Base-by-base conservation (phyloP, 2,113 vertebrate genomes). In the Megatriorchis doriae region DNA sequence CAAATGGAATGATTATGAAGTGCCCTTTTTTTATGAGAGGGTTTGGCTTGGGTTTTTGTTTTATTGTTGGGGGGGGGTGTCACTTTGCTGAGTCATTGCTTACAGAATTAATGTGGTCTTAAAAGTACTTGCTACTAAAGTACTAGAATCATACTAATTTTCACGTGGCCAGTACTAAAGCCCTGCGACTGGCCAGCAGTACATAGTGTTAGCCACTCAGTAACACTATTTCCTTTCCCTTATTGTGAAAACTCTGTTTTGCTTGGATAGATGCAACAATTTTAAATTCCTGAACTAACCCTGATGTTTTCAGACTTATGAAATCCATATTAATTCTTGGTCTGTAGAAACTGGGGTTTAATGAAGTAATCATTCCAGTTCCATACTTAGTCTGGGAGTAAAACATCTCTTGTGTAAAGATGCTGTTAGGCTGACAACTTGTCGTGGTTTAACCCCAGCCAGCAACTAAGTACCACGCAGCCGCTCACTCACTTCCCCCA, bases 201-300 rank as follows among this genome's bases (percentile, higher is more conserved):
- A 16, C 72, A 31, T 42, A 53, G 47, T 3, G 47, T 23, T 61
- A 68, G 23, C 84, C 0, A 0, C 81, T 91, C 94, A 95, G 85
- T 88, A 94, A 78, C 61, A 65, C 6, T 17, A 73, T 94, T 97
- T 98, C 70, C 56, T 97, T 96, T 97, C 96, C 88, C 92, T 97
- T 95, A 72, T 87, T 97, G 96, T 96, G 86, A 97, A 93, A 96
- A 96, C 90, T 90, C 96, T 97, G 85, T 97, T 98, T 98, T 97
- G 72, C 92, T 98, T 98, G 97, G 97, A 97, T 79, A 82, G 34
- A 74, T 83, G 71, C 26, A 89, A 42, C 34, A 61, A 20, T 93
- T 97, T 93, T 45, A 83, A 79, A 67, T 85, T 48, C 45, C 77
- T 74, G 65, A 94, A 95, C 92, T 90, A 96, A 97, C 81, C 56